Base-by-base conservation (phyloP, 2,797 vertebrate genomes). In the Chaetodon trifasciatus region DNA sequence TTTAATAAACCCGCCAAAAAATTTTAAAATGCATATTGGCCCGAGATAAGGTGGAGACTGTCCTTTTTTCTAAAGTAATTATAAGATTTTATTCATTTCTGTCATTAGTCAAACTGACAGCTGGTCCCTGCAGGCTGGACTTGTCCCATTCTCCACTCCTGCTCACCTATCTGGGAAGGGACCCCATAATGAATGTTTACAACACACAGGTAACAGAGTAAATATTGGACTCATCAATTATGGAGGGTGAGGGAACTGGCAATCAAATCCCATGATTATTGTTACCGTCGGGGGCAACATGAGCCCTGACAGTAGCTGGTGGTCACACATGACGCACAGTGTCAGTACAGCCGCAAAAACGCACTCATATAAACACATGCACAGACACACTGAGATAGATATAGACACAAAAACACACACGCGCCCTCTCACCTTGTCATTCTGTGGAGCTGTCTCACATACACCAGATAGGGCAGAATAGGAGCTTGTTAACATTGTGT, bases 171-270 rank as follows among this genome's bases (percentile, higher is more conserved):
- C 96, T 93, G 91, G 90, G 92, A 96, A 92, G 90, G 88, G 93
- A 93, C 61, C 70, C 81, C 74, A 85, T 96, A 96, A 96, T 97
- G 96, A 97, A 98, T 98, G 97, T 98, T 98, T 98, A 98, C 95
- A 89, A 94, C 95, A 91, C 92, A 93, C 96, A 97, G 96, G 96
- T 97, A 97, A 97, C 96, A 96, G 92, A 96, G 96, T 97, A 97
- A 98, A 98, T 97, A 97, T 97, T 97, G 96, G 94, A 94, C 88
- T 92, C 94, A 96, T 98, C 96, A 98, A 98, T 98, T 98, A 98
- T 97, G 96, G 93, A 95, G 94, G 94, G 81, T 86, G 90, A 95
- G 95, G 94, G 91, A 92, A 92, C 94, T 95, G 95, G 92, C 95
- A 96, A 96, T 97, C 96, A 97, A 96, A 96, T 96, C 93, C 95